Evolutionary conservation across 1,140 invertebrate species (phyloP).

Genomic region (Diorhabda carinulata): DNA sequence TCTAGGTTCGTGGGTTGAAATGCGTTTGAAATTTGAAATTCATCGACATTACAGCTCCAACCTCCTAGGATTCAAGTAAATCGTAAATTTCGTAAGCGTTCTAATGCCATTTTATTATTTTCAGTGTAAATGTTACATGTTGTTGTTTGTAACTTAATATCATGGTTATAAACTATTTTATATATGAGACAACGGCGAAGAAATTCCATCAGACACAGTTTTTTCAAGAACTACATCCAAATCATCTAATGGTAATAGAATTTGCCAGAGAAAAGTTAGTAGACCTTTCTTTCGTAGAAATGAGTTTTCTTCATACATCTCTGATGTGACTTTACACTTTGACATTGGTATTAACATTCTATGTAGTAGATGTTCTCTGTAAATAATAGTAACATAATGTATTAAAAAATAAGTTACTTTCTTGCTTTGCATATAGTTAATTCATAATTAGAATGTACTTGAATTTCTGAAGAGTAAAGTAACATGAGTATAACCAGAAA

Average conservation of each 20-base stretch:
- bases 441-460: too few relatives aligned
- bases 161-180: constrained; percentile 9
- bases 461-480: too few relatives aligned
- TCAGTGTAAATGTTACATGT: too few relatives aligned
- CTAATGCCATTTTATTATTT: too few relatives aligned
- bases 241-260: constrained; percentile 87
- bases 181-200: constrained; percentile 46
- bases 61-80: background rate
- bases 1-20: too few relatives aligned
- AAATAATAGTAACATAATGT: constrained; percentile 22
- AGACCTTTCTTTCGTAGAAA: constrained; percentile 84
- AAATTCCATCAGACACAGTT: constrained; percentile 90
- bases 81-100: background rate
- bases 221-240: constrained; percentile 91
- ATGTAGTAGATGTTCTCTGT: constrained; percentile 88
- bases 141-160: too few relatives aligned
- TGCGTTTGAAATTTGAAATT: too few relatives aligned
- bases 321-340: constrained; percentile 74
- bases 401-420: background rate
- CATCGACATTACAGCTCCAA: too few relatives aligned
- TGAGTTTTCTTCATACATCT: constrained; percentile 95
- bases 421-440: too few relatives aligned
- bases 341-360: constrained; percentile 85
- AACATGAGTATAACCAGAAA: too few relatives aligned
- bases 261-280: constrained; percentile 85